A percentile compares a stretch with the other conserved stretches of the same genome.
These are phyloP conservation scores for Hirtodrosophila confusa DNA, from an alignment of 2,888 invertebrate species.

Conservation along the genomic window DNA sequence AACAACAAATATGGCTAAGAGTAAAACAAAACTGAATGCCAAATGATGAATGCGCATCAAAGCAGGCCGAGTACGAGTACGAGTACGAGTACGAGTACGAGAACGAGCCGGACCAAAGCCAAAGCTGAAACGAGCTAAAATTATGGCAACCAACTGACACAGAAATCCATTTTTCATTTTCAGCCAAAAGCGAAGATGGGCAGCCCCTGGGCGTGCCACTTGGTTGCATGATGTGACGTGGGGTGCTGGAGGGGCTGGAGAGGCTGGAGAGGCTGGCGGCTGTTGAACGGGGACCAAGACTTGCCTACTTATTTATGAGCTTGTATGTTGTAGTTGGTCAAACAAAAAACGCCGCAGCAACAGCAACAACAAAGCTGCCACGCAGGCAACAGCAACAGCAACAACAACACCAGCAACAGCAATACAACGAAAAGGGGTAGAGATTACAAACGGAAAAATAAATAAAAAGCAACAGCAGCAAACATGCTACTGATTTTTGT, in stretches of 20 bases:
- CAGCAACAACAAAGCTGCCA: conserved; percentile 9
- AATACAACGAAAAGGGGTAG: conserved; percentile 61
- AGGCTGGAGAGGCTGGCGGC: conserved; percentile 3
- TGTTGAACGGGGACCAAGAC: conserved; percentile 46
- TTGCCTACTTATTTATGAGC: conserved; percentile 76
- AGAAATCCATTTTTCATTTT: conserved; percentile 80
- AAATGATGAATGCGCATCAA: conserved; percentile 77
- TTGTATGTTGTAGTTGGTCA: conserved; percentile 75
- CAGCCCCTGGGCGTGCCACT: conserved; percentile 35
- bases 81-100: too few relatives aligned
- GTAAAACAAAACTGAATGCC: conserved; percentile 54
- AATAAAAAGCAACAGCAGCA: conserved; percentile 64
- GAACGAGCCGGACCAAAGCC: conserved; percentile 22
- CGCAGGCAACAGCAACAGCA: conserved; percentile 15
- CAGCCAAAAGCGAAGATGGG: conserved; percentile 58
- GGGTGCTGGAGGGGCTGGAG: neutral
- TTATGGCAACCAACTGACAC: conserved; percentile 79
- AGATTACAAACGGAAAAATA: conserved; percentile 73
- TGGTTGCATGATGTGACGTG: neutral
- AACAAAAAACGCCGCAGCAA: conserved; percentile 51
- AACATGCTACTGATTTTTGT: conserved; percentile 64
- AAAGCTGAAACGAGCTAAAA: conserved; percentile 61
- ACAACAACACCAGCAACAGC: conserved; percentile 34
- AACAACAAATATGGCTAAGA: conserved; percentile 10
- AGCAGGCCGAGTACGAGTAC: conserved; percentile 32